Conservation (phyloP, 2,797 vertebrate genomes). For the Glyptemys insculpta region DNA sequence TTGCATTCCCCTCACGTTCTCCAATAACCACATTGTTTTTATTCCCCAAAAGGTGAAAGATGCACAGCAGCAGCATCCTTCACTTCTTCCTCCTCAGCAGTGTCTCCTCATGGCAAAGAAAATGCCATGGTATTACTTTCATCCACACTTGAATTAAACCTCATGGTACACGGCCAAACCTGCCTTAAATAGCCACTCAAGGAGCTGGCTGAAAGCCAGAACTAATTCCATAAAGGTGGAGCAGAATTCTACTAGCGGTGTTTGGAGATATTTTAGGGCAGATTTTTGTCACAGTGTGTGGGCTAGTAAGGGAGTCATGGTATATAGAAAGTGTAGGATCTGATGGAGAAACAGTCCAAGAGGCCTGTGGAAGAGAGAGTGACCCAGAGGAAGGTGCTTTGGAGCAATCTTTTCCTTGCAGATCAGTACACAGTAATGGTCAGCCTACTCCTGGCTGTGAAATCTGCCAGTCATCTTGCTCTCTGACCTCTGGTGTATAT, state of each 20-base stretch:
- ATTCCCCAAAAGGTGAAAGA: not conserved
- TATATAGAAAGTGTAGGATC: not conserved
- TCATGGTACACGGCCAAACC: not conserved
- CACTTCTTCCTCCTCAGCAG: not conserved
- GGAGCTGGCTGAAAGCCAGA: not conserved
- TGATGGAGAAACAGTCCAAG: accelerated
- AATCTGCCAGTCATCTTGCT: not conserved
- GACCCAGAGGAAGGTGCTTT: not conserved
- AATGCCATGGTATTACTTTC: not conserved
- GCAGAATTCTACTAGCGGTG: not conserved
- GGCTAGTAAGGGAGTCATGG: accelerated
- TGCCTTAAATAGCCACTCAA: not conserved
- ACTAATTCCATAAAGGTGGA: not conserved
- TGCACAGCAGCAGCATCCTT: not conserved
- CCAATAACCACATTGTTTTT: not conserved
- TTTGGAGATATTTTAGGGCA: accelerated
- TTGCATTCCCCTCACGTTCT: not conserved
- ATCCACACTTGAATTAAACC: accelerated
- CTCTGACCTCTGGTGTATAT: accelerated
- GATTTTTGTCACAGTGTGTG: not conserved
- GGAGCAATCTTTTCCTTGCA: not conserved
- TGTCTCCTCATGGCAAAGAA: not conserved
- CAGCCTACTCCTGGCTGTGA: accelerated
- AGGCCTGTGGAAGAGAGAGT: not conserved
- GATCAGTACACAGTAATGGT: not conserved